These are phyloP conservation scores for Trypoxylus dichotomus DNA, from an alignment of 1,140 invertebrate species.

Conservation along the genomic window DNA sequence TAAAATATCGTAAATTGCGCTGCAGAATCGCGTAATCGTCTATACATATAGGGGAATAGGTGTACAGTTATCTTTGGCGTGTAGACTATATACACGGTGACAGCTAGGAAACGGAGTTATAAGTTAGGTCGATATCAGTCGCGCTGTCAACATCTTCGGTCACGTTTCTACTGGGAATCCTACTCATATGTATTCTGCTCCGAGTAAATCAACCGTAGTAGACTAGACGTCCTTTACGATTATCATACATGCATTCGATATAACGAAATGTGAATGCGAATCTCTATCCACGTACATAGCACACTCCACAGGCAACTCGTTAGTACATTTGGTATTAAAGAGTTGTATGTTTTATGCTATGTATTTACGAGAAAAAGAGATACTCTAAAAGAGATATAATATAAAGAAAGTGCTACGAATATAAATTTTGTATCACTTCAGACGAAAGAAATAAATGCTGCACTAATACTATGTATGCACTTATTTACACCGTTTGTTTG, in stretches of 20 bases:
- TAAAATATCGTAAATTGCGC: constrained; percentile 14
- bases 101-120: constrained; percentile 7
- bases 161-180: constrained; percentile 20
- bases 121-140: constrained; percentile 12
- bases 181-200: constrained; percentile 19
- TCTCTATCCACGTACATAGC: no score
- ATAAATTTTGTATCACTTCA: no score
- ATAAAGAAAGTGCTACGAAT: no score
- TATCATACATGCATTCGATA: not conserved
- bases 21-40: constrained; percentile 6
- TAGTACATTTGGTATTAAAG: no score
- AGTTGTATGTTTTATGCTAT: no score
- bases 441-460: no score
- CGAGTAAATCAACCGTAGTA: constrained; percentile 3
- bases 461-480: no score
- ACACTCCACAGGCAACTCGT: no score
- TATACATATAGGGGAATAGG: constrained; percentile 17
- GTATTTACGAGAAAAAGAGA: no score
- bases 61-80: constrained; percentile 20
- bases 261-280: not conserved
- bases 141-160: constrained; percentile 13
- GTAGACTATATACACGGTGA: constrained; percentile 21
- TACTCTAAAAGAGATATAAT: no score
- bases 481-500: no score
- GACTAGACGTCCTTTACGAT: constrained; percentile 1